Conservation (phyloP, 2,113 vertebrate species). For the Embiotoca jacksoni region DNA sequence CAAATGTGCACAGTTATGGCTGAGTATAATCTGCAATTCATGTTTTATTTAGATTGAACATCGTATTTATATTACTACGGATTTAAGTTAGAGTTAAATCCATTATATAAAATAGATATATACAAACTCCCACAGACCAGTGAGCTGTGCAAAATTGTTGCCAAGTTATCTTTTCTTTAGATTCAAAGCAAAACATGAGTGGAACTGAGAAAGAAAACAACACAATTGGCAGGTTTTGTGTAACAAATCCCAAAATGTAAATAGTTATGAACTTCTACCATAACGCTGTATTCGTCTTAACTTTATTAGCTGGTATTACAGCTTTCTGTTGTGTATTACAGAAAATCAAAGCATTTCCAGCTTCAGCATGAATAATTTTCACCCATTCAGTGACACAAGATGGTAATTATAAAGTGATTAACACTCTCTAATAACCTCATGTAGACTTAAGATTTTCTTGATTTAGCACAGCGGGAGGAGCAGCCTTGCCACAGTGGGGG, state of each 20-base stretch:
- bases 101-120: too few relatives aligned
- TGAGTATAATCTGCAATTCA: not conserved
- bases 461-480: slow-evolving; percentile 39
- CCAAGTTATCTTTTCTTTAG: not conserved
- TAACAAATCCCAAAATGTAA: not conserved
- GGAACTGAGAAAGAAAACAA: not conserved
- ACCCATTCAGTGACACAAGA: slow-evolving; percentile 20
- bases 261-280: not conserved
- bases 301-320: not conserved
- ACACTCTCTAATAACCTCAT: slow-evolving; percentile 37
- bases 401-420: slow-evolving; percentile 43
- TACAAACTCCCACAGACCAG: not conserved
- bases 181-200: not conserved
- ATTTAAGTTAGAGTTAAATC: too few relatives aligned
- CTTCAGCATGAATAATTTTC: not conserved
- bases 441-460: slow-evolving; percentile 20
- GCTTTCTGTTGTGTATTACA: slow-evolving; percentile 4
- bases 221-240: not conserved
- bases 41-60: not conserved
- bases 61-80: not conserved
- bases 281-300: slow-evolving; percentile 15
- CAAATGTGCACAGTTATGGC: not conserved
- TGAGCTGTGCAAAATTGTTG: not conserved
- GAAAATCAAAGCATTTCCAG: slow-evolving; percentile 35
- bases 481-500: slow-evolving; percentile 38